Evolutionary conservation across 2,113 vertebrate genomes (phyloP), one percentile per base, ranked within the genome.

Genomic region (Myodes glareolus): DNA sequence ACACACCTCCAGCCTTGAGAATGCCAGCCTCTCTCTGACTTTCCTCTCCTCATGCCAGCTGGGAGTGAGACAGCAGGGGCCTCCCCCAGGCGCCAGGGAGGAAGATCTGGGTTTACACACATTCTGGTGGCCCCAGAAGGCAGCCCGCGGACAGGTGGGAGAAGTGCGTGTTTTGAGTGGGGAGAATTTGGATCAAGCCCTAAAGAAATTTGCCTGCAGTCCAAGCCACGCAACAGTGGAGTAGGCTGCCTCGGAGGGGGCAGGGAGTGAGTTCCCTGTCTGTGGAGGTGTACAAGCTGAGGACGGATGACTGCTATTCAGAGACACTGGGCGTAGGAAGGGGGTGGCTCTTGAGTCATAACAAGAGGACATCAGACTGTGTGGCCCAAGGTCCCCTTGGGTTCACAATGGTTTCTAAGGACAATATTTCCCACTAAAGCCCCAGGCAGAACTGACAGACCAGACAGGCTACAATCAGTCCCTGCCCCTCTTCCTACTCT

Each of bases 101-200:
- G 89, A 94, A 93, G 81, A 94, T 87, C 97, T 58, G 87, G 95
- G 96, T 98, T 96, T 97, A 55, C 89, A 97, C 97, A 97, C 96
- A 97, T 97, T 96, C 96, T 96, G 95, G 93, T 93, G 94, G 93
- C 95, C 94, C 97, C 96, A 97, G 96, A 96, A 97, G 97, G 97
- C 97, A 96, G 90, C 97, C 90, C 7, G 4, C 73, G 97, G 95
- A 96, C 95, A 96, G 97, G 97, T 94, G 95, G 96, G 97, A 96
- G 96, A 93, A 92, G 82, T 82, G 82, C 75, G 63, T 94, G 91
- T 25, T 80, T 33, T 29, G 92, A 73, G 85, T 52, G 80, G 94
- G 42, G 91, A n/a, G 68, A n/a, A 61, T 92, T 82, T 96, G 97
- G 97, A 95, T 95, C 67, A 9, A 94, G 91, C 82, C 52, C 78